These are phyloP conservation scores for Eira barbara DNA, from an alignment of 2,113 vertebrate genomes.

Conservation along the genomic window DNA sequence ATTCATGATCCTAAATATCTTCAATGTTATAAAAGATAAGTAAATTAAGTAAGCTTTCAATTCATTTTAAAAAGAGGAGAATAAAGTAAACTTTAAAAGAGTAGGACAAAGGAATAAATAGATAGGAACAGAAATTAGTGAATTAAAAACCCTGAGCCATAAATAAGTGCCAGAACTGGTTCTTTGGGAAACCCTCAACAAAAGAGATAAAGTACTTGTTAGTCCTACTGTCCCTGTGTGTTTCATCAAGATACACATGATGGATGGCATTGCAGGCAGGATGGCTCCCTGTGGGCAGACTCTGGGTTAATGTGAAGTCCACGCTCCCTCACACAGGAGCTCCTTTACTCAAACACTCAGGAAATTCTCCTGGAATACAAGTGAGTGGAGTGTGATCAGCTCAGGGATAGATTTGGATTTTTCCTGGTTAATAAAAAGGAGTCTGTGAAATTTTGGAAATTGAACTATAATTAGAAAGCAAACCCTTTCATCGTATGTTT, in stretches of 20 bases:
- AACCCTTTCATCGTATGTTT: not conserved
- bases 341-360: not conserved
- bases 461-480: not conserved
- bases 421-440: not conserved
- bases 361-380: not conserved
- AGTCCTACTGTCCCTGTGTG: not conserved
- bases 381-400: not conserved
- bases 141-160: not conserved
- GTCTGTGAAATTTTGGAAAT: not conserved
- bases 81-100: not conserved
- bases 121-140: not conserved
- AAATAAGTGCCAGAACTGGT: not conserved
- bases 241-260: not conserved
- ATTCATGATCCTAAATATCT: not conserved
- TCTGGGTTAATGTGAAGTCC: not conserved
- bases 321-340: not conserved
- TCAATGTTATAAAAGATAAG: not conserved
- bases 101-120: conserved; percentile 9
- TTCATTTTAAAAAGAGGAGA: not conserved
- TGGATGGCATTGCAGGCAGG: not conserved
- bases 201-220: not conserved
- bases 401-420: not conserved
- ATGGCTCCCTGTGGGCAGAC: rapidly evolving
- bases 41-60: not conserved
- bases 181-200: not conserved